These are phyloP conservation scores for Andrena flavipes DNA, from an alignment of 2,888 invertebrate species.

Conservation along the genomic window DNA sequence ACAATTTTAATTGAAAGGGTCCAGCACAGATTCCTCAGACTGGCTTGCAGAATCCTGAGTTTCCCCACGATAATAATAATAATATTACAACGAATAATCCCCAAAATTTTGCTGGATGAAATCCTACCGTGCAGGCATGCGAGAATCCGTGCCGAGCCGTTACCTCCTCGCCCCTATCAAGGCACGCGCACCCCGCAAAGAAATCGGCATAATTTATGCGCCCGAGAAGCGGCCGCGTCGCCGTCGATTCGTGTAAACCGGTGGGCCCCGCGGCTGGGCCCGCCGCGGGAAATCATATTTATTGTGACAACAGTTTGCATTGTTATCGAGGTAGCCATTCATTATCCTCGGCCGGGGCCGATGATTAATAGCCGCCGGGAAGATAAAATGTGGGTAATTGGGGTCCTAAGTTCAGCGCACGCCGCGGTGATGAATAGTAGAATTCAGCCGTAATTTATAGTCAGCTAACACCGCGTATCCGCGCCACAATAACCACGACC, in stretches of 20 bases:
- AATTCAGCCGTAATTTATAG: constrained; percentile 63
- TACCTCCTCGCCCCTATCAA: neutral
- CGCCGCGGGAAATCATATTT: constrained; percentile 52
- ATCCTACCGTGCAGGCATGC: neutral
- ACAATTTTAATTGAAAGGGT: no score
- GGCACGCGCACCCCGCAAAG: neutral
- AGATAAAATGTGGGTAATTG: constrained; percentile 66
- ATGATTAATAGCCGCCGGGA: constrained; percentile 55
- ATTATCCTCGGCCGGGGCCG: constrained; percentile 48
- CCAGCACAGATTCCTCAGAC: no score
- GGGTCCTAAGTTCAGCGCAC: constrained; percentile 65
- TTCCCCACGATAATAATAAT: no score
- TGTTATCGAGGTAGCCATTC: constrained; percentile 60
- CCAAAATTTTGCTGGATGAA: neutral
- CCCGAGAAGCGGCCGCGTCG: constrained; percentile 18
- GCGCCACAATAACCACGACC: constrained; percentile 59
- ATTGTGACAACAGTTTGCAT: constrained; percentile 63
- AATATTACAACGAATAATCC: no score
- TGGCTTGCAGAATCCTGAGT: no score
- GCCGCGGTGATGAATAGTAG: constrained; percentile 64
- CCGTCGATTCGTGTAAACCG: constrained; percentile 25
- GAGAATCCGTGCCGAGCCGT: neutral
- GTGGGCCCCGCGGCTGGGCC: constrained; percentile 1
- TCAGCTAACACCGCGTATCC: constrained; percentile 54
- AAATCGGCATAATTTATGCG: constrained; percentile 27